Evolutionary conservation across 2,113 vertebrate species (phyloP).

Genomic region (Gymnarchus niloticus): DNA sequence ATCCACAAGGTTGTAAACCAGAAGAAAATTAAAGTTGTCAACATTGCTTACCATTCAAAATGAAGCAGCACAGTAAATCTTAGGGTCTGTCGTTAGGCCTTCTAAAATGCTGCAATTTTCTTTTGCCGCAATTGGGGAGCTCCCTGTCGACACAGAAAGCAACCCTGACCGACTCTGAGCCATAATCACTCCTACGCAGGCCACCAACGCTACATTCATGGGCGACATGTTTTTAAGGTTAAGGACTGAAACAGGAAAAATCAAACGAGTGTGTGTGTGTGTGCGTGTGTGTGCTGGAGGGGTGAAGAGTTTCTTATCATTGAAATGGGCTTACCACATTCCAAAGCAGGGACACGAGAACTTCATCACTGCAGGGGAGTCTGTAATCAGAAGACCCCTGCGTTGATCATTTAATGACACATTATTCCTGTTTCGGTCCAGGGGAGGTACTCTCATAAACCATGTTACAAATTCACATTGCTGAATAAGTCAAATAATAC

Average conservation of each 20-base stretch:
- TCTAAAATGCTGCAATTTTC: conserved; percentile 4
- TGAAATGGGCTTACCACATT: neutral
- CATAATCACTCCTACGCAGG: neutral
- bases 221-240: neutral
- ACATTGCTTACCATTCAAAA: neutral
- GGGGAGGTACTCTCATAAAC: neutral
- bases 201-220: neutral
- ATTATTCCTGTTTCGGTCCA: too few relatives aligned
- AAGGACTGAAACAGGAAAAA: neutral
- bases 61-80: neutral
- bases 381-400: neutral
- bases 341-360: neutral
- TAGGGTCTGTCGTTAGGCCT: too few relatives aligned
- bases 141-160: neutral
- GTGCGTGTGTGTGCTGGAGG: neutral
- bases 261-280: neutral
- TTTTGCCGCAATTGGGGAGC: neutral
- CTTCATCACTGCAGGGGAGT: neutral
- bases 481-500: neutral
- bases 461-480: neutral
- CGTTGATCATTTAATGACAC: neutral
- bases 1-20: neutral
- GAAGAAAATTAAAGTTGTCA: neutral
- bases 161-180: neutral
- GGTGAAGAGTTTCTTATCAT: neutral